These are phyloP conservation scores for Pelodytes ibericus DNA, from an alignment of 2,797 vertebrate genomes.

Conservation along the genomic window DNA sequence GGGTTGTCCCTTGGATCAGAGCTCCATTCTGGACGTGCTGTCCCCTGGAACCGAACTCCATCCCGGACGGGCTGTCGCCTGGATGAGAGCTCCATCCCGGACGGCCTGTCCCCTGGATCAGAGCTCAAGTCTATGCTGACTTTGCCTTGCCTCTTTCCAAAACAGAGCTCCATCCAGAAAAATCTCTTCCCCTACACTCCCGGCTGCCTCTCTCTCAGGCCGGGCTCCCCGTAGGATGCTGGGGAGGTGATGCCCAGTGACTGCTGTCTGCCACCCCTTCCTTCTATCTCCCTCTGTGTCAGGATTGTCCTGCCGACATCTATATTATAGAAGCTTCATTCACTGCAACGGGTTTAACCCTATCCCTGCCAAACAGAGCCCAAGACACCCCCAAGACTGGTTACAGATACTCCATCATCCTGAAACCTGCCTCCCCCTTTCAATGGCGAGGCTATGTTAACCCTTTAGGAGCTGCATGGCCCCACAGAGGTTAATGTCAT, in stretches of 20 bases:
- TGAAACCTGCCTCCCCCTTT: neutral
- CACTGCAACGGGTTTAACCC: slow-evolving; percentile 88
- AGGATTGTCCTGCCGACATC: slow-evolving; percentile 88
- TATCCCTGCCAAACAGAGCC: slow-evolving; percentile 53
- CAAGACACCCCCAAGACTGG: slow-evolving; percentile 61
- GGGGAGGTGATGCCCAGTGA: slow-evolving; percentile 78
- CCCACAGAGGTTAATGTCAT: slow-evolving; percentile 11
- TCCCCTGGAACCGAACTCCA: neutral
- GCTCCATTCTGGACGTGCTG: neutral
- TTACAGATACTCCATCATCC: slow-evolving; percentile 78
- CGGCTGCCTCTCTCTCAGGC: neutral
- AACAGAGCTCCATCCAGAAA: neutral
- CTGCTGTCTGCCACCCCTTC: slow-evolving; percentile 83
- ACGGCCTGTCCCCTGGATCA: neutral
- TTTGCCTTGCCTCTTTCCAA: neutral
- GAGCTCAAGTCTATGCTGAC: neutral
- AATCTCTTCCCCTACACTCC: neutral
- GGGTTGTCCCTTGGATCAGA: neutral
- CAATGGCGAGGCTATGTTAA: neutral
- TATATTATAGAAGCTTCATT: slow-evolving; percentile 90
- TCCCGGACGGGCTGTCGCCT: neutral
- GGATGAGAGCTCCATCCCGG: no score
- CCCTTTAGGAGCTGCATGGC: neutral
- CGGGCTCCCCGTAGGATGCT: slow-evolving; percentile 62
- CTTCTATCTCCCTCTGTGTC: slow-evolving; percentile 80